These are phyloP conservation scores for Calephelis virginiensis DNA, from an alignment of 1,140 invertebrate species.

Conservation along the genomic window DNA sequence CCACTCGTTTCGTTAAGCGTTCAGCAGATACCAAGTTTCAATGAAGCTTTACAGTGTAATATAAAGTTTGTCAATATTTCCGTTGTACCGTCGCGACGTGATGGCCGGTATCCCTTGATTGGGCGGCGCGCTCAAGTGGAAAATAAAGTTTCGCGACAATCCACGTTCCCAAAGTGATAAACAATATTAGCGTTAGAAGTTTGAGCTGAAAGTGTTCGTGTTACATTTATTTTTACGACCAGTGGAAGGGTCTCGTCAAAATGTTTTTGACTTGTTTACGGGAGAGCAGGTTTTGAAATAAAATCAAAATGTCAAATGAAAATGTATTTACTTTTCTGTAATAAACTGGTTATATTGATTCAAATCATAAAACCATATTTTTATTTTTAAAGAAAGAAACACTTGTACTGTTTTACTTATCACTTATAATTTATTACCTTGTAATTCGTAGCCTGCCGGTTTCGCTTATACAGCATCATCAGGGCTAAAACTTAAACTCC, in stretches of 20 bases:
- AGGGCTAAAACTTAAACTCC: no score
- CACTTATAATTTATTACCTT: no score
- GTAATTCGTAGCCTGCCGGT: no score
- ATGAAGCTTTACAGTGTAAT: constrained; percentile 18
- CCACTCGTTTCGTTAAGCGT: background rate
- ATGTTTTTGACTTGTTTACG: constrained; percentile 8
- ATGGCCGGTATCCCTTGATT: constrained; percentile 23
- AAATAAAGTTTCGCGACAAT: constrained; percentile 34
- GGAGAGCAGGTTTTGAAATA: background rate
- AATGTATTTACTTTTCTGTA: no score
- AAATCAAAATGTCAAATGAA: background rate
- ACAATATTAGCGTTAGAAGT: constrained; percentile 29
- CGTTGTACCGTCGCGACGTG: constrained; percentile 1
- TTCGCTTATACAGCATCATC: no score
- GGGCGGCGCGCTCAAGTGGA: constrained; percentile 26
- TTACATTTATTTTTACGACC: constrained; percentile 11
- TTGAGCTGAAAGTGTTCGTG: constrained; percentile 8
- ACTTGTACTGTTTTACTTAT: no score
- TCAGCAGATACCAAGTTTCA: constrained; percentile 15
- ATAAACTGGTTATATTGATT: no score
- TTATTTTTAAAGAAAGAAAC: no score
- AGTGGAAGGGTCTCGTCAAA: constrained; percentile 6
- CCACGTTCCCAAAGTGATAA: constrained; percentile 29
- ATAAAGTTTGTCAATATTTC: constrained; percentile 26
- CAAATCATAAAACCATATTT: no score